phyloP scores from a whole-genome alignment of 2,888 invertebrate genomes.

The Amblyteles armatorius region DNA sequence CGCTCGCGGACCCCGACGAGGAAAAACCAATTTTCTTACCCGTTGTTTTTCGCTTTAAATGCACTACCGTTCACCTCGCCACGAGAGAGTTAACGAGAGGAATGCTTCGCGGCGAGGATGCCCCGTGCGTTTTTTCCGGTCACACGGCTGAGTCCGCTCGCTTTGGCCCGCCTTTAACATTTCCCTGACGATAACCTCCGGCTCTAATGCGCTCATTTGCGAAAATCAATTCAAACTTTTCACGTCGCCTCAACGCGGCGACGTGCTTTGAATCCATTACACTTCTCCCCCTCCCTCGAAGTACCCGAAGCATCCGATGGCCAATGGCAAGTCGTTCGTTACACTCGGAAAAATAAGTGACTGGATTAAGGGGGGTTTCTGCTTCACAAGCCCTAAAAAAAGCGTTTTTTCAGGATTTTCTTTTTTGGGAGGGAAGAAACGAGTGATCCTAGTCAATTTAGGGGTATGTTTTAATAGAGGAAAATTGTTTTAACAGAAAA shows the following conservation, averaged over 20 bases:
- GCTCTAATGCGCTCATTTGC: background rate
- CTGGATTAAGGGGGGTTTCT: too few species aligned
- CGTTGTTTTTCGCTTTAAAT: constrained; percentile 62
- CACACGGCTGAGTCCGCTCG: constrained; percentile 21
- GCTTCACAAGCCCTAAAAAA: too few species aligned
- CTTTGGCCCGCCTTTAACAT: constrained; percentile 10
- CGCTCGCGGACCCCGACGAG: constrained; percentile 49
- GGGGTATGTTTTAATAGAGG: too few species aligned
- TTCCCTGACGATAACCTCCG: background rate
- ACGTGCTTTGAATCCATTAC: background rate
- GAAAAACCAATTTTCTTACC: constrained; percentile 63
- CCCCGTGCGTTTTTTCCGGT: constrained; percentile 15
- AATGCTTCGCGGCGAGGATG: constrained; percentile 27
- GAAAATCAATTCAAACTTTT: constrained; percentile 35
- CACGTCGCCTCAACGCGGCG: background rate
- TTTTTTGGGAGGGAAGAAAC: too few species aligned
- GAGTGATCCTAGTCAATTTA: too few species aligned
- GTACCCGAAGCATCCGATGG: background rate
- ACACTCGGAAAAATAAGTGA: background rate
- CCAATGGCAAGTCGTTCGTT: background rate
- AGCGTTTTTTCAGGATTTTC: too few species aligned
- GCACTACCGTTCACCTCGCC: constrained; percentile 44
- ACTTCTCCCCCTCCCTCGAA: background rate
- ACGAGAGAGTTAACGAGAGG: constrained; percentile 60
- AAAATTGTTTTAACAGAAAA: too few species aligned